A percentile compares a stretch with the other conserved stretches of the same genome.
These are phyloP conservation scores for Nephila pilipes DNA, from an alignment of 1,140 invertebrate species.

Conservation along the genomic window DNA sequence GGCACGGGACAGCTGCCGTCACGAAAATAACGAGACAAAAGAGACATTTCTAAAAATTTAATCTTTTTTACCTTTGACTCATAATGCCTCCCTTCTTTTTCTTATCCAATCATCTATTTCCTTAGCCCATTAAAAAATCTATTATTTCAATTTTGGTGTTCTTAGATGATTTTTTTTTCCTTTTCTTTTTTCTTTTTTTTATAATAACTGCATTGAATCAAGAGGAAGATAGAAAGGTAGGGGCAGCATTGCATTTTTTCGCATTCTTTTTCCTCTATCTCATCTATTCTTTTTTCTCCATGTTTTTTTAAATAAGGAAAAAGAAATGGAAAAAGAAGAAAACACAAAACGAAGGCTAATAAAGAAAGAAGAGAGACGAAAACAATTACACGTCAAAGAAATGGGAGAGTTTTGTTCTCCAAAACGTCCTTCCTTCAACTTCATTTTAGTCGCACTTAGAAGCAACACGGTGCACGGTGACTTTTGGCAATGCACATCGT, in stretches of 20 bases:
- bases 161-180: background rate
- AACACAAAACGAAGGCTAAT: background rate
- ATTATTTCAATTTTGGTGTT: slow-evolving; percentile 38
- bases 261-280: background rate
- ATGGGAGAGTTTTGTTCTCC: background rate
- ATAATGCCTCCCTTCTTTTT: background rate
- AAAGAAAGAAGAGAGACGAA: background rate
- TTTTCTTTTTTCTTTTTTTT: background rate
- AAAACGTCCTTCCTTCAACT: too few species aligned
- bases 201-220: background rate
- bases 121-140: background rate
- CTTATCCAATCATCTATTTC: background rate
- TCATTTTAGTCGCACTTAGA: too few species aligned
- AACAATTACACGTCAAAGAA: background rate
- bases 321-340: background rate
- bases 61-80: slow-evolving; percentile 38
- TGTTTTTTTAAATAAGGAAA: background rate
- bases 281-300: background rate
- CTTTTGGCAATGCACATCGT: too few species aligned
- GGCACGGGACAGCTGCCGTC: slow-evolving; percentile 10
- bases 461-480: too few species aligned
- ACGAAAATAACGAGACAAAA: slow-evolving; percentile 28
- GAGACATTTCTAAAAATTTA: slow-evolving; percentile 31
- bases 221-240: background rate
- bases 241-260: background rate